Base-by-base conservation (phyloP, 2,113 vertebrate genomes). In the Maccullochella peelii region DNA sequence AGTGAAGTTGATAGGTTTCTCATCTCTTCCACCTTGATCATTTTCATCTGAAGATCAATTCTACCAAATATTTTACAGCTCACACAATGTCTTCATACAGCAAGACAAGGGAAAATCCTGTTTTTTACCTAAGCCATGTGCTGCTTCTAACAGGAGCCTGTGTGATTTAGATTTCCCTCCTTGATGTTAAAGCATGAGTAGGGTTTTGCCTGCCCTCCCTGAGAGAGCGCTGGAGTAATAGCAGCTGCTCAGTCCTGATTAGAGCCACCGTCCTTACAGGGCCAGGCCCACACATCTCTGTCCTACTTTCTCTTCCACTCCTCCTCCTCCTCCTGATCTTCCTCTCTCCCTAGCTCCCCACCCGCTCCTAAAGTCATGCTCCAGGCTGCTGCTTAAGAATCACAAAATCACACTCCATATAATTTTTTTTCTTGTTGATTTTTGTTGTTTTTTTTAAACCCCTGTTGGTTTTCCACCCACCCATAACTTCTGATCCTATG, bases 171-270 rank as follows among this genome's bases (percentile, higher is more conserved):
- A 75, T 77, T 80, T 77, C 63, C 79, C 74, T 77, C 73, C 86
- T 88, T 80, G 70, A 89, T 93, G 82, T 88, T 88, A 71, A 84
- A 90, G 90, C 83, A 77, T 80, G 75, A 86, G 87, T 71, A 83
- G 72, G 78, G 82, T 89, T 92, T 91, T 80, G 73, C 86, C 79
- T 82, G 66, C 86, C 62, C 79, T 92, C 88, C 86, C 91, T 70
- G 71, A 77, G 91, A 87, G 91, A 86, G 78, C 36, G 30, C 78
- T 72, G 88, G 89, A 83, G 91, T 94, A 92, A 94, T 91, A 92
- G 90, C 93, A 94, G 91, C 92, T 89, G 92, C 84, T 93, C 77
- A 84, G 88, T 84, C 90, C 90, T 93, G 92, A 93, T 93, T 93
- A 93, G 92, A 87, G 87, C 80, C 86, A 82, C 58, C 65, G 89